Base-by-base conservation (phyloP, 1,140 invertebrate genomes). In the Drosophila melanica region DNA sequence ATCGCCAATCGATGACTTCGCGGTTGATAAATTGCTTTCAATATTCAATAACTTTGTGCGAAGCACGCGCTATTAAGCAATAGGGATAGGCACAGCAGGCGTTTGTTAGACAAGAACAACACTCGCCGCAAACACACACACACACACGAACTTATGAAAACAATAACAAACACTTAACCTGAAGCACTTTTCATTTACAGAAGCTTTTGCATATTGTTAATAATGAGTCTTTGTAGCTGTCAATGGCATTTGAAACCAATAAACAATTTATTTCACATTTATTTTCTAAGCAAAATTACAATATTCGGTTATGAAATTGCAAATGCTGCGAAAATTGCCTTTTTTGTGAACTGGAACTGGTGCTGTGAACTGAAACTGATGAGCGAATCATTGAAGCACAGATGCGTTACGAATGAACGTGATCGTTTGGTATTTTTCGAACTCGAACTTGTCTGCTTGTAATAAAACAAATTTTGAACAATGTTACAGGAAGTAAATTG, bases 21-120 rank as follows among this genome's bases (percentile, higher is more conserved):
- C 63, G 73, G 73, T 81, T 81, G 68, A 81, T 81, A 69, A 81
- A 81, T 81, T 63, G 55, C 33, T 54, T 69, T 81, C 62, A 74
- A 81, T 81, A 81, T 74, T 81, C 74, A 77, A 81, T 77, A 62
- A 53, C 59, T 65, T 62, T 33, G 37, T 37, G 54, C 63, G 42
- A 39, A 59, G 63, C 11, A 20, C 11, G 23, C 55, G 39, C 27
- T 60, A 55, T 64, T 77, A 45, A 37, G 39, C 39, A 48, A 27
- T 9, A 66, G 16, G 23, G 44, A 35, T 9, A 58, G 16, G 23
- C 53, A 35, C n/a, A 14, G 35, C n/a, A 27, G 16, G 10, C 27
- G 8, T 3, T 39, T 50, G 16, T 60, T 37, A 23, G n/a, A 48
- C 47, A 63, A 53, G 23, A 16, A 16, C 23, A 39, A 41, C 23